Evolutionary conservation across 92 coral and sea anemone genomes (phyloP).

Genomic region (Parazoanthus swiftii): DNA sequence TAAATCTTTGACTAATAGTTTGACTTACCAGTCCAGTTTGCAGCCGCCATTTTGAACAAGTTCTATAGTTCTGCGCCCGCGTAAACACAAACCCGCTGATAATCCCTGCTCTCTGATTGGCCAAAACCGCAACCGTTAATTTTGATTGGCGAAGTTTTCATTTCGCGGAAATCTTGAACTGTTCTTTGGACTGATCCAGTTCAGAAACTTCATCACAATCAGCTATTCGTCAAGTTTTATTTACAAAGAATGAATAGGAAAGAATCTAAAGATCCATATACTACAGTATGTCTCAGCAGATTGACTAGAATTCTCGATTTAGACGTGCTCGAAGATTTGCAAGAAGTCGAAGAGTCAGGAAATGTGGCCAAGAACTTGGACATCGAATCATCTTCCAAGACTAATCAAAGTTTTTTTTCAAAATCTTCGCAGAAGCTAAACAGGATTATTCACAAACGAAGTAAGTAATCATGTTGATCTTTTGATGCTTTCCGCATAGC

Average conservation of each 20-base stretch:
- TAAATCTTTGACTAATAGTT: not conserved
- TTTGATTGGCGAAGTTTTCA: slow-evolving; percentile 63
- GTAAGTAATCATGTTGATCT: slow-evolving; percentile 44
- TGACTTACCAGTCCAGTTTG: not conserved
- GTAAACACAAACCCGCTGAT: slow-evolving; percentile 54
- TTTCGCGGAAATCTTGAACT: slow-evolving; percentile 59
- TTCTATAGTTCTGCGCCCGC: slow-evolving; percentile 48
- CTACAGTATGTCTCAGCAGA: slow-evolving; percentile 79
- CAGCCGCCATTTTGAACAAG: not conserved
- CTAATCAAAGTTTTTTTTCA: slow-evolving; percentile 73
- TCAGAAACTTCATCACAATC: not conserved
- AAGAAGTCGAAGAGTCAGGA: slow-evolving; percentile 77
- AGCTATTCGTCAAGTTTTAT: not conserved
- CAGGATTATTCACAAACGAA: slow-evolving; percentile 74
- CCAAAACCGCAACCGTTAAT: slow-evolving; percentile 57
- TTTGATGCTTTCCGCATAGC: too few relatives aligned
- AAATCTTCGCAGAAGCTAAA: slow-evolving; percentile 82
- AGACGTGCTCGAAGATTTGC: slow-evolving; percentile 81
- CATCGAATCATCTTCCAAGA: slow-evolving; percentile 58
- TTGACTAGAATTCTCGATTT: slow-evolving; percentile 83
- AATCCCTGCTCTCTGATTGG: slow-evolving; percentile 60
- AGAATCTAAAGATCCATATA: slow-evolving; percentile 81
- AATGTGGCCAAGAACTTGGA: slow-evolving; percentile 84
- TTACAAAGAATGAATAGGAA: slow-evolving; percentile 65
- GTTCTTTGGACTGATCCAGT: not conserved